phyloP scores from a whole-genome alignment of 2,888 invertebrate genomes.

The Amitus sp. region DNA sequence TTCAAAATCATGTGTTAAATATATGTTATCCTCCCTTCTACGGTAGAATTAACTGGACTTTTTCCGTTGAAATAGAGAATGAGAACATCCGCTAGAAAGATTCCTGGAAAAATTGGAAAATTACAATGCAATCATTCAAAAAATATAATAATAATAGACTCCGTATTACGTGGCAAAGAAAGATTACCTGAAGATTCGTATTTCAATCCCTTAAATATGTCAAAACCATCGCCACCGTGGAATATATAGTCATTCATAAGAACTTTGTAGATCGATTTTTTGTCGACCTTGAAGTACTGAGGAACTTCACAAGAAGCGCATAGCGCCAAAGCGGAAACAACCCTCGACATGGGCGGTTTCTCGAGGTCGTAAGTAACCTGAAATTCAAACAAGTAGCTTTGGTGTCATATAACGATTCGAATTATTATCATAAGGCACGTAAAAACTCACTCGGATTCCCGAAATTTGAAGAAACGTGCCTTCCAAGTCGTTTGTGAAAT shows the following conservation, averaged over 20 bases:
- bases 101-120: too few relatives aligned
- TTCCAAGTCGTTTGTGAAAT: constrained; percentile 66
- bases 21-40: too few relatives aligned
- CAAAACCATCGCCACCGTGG: constrained; percentile 80
- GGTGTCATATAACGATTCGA: too few relatives aligned
- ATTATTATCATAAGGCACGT: background rate
- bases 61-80: too few relatives aligned
- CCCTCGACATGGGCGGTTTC: constrained; percentile 72
- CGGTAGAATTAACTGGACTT: too few relatives aligned
- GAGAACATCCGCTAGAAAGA: too few relatives aligned
- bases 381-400: too few relatives aligned
- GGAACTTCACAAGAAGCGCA: constrained; percentile 78
- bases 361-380: constrained; percentile 75
- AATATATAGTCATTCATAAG: constrained; percentile 75
- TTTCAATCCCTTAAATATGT: constrained; percentile 64
- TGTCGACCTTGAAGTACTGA: constrained; percentile 68
- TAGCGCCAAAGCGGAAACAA: constrained; percentile 72
- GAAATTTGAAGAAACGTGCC: constrained; percentile 89
- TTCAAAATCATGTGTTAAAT: too few relatives aligned
- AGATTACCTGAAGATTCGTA: constrained; percentile 61
- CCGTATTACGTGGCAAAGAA: too few relatives aligned
- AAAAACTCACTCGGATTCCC: constrained; percentile 69
- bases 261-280: constrained; percentile 71
- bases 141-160: too few relatives aligned
- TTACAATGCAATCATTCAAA: too few relatives aligned